Conservation (phyloP, 2,113 vertebrate genomes). For the Notothenia coriiceps region DNA sequence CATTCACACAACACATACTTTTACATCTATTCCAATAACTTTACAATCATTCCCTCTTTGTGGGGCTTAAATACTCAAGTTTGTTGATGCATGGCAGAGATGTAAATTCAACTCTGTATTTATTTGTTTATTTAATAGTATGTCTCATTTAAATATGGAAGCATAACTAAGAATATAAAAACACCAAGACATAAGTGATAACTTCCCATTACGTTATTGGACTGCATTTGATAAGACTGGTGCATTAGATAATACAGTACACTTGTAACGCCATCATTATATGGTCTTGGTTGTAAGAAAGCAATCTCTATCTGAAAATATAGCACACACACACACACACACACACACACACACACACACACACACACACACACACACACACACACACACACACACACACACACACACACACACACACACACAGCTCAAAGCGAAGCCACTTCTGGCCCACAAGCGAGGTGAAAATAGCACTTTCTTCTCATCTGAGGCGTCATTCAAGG, state of each 20-base stretch:
- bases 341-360: constrained; percentile 14
- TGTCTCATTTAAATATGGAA: no score
- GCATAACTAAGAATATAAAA: no score
- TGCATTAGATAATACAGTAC: background rate
- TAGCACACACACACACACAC: constrained; percentile 27
- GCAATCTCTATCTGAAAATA: constrained; percentile 40
- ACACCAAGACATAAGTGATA: no score
- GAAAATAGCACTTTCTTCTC: constrained; percentile 86
- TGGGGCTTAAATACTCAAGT: background rate
- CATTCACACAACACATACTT: background rate
- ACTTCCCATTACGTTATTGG: no score
- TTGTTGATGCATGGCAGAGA: background rate
- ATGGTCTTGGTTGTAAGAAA: constrained; percentile 37
- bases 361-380: background rate
- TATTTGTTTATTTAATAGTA: background rate
- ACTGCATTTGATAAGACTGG: background rate
- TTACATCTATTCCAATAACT: background rate
- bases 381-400: constrained; percentile 24
- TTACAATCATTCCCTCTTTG: background rate
- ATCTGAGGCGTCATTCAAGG: constrained; percentile 84
- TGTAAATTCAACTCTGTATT: background rate
- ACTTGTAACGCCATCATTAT: constrained; percentile 25
- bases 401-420: constrained; percentile 25
- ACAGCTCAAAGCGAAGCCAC: constrained; percentile 58
- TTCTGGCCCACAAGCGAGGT: constrained; percentile 79